phyloP scores from a whole-genome alignment of 2,113 vertebrate genomes.

The Ariopsis seemanni region DNA sequence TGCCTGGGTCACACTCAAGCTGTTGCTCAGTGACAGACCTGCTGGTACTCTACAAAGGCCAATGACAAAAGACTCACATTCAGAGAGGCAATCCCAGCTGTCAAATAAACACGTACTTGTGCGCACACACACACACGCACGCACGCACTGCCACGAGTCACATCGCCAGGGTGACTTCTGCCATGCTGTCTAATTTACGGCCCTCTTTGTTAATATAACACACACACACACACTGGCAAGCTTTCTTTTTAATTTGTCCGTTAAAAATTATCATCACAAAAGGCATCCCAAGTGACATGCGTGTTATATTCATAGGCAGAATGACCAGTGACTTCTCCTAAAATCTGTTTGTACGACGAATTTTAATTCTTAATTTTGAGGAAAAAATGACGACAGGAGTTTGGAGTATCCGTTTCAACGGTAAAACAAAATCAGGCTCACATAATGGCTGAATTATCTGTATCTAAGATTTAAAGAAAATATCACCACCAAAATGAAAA shows the following conservation, averaged over 20 bases:
- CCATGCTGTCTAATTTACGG: constrained; percentile 29
- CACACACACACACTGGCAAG: neutral
- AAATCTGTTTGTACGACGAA: neutral
- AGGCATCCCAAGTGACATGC: constrained; percentile 32
- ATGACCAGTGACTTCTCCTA: constrained; percentile 4
- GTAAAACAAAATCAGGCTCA: neutral
- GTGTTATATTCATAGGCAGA: constrained; percentile 19
- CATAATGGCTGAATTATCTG: neutral
- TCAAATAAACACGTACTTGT: constrained; percentile 43
- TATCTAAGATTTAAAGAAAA: neutral
- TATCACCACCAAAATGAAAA: neutral
- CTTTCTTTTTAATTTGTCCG: constrained; percentile 41
- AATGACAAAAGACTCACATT: constrained; percentile 49
- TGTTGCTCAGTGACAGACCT: constrained; percentile 56
- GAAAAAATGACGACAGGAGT: neutral
- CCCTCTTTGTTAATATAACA: constrained; percentile 46
- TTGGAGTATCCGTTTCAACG: neutral
- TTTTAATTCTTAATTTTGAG: neutral
- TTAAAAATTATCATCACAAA: constrained; percentile 56
- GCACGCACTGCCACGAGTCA: constrained; percentile 49
- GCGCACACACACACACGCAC: constrained; percentile 32
- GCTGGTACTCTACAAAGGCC: constrained; percentile 52
- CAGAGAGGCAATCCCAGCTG: constrained; percentile 54
- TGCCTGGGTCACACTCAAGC: constrained; percentile 49
- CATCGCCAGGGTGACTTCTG: constrained; percentile 46